Conservation (phyloP, 2,888 invertebrate genomes). For the Platycheirus rosarum region DNA sequence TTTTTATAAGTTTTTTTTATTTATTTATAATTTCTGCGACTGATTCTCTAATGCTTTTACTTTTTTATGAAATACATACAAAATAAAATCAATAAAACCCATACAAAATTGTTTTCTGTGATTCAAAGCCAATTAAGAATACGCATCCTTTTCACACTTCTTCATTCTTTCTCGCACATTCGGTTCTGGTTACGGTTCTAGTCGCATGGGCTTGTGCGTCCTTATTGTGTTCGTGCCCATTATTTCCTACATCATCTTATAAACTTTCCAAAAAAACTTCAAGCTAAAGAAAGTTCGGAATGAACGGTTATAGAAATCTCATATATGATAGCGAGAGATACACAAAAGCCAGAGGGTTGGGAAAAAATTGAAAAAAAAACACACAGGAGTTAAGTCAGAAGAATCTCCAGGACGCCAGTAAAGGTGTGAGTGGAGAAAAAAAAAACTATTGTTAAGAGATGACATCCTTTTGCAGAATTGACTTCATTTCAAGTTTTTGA, state of each 20-base stretch:
- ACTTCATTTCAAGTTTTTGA: constrained; percentile 60
- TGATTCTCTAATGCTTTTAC: too few species aligned
- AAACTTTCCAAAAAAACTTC: constrained; percentile 26
- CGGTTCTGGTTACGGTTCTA: background rate
- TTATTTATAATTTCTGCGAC: too few species aligned
- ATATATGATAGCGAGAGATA: constrained; percentile 27
- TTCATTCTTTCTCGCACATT: constrained; percentile 8
- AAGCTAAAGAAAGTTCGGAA: constrained; percentile 36
- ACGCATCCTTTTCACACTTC: constrained; percentile 37
- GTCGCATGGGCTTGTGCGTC: constrained; percentile 10
- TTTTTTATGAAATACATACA: background rate
- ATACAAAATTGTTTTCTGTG: constrained; percentile 20
- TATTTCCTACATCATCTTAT: constrained; percentile 26
- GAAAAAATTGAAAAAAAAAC: background rate
- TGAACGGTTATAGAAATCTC: background rate
- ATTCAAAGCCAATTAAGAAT: constrained; percentile 66
- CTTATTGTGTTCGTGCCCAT: constrained; percentile 5
- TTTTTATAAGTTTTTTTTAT: background rate
- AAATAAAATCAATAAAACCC: constrained; percentile 37
- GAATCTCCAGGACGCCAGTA: constrained; percentile 7
- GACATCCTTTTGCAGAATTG: constrained; percentile 65
- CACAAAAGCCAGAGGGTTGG: constrained; percentile 24
- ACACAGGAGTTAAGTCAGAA: background rate
- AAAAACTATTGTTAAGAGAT: constrained; percentile 57
- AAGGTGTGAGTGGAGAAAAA: constrained; percentile 2